Evolutionary conservation across 2,888 invertebrate species (phyloP), one percentile per base, ranked within the genome.

Genomic region (Eupeodes luniger): DNA sequence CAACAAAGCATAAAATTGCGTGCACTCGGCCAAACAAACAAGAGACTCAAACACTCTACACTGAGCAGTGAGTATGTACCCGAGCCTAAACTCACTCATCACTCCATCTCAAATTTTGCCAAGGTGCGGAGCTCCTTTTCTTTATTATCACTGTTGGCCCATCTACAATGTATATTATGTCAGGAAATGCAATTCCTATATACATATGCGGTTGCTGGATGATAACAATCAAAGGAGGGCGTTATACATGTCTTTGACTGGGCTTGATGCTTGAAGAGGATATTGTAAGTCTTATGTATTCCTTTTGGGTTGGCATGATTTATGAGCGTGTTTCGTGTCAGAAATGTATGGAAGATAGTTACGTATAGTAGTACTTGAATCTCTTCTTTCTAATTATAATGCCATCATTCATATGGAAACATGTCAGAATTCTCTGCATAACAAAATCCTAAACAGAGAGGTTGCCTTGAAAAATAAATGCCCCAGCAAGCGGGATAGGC

Each of bases 141-240:
- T 53, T 57, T 7, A n/a, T 53, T 36, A 19, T 36, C 47, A 34
- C 44, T 64, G 55, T 10, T 49, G 66, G 53, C 51, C 36, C 67
- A 69, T 69, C 66, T 66, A 27, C 47, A 47, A 66, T 66, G 40
- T 3, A 40, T 40, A 40, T 40, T 40, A 40, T 40, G 66, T 66
- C 47, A 66, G 66, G 66, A 66, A 66, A 66, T 66, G 66, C 47
- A 66, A 47, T 66, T 27, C 14, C 47, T 66, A 14, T 66, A 14
- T n/a, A 11, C 53, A 16, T 3, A 16, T 49, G 49, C 47, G 27
- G 40, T 27, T 47, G 47, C 51, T 51, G 14, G 7, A 36, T 51
- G 86, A 83, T 86, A 75, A 80, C 86, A 82, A 86, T 86, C 86
- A 76, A 57, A 76, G 62, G 79, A 79, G 86, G 86, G 86, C 83